Percentiles rank a stretch among this genome's conserved stretches.
These are phyloP conservation scores for Corvus cornix DNA, from an alignment of 2,113 vertebrate genomes.

Conservation along the genomic window DNA sequence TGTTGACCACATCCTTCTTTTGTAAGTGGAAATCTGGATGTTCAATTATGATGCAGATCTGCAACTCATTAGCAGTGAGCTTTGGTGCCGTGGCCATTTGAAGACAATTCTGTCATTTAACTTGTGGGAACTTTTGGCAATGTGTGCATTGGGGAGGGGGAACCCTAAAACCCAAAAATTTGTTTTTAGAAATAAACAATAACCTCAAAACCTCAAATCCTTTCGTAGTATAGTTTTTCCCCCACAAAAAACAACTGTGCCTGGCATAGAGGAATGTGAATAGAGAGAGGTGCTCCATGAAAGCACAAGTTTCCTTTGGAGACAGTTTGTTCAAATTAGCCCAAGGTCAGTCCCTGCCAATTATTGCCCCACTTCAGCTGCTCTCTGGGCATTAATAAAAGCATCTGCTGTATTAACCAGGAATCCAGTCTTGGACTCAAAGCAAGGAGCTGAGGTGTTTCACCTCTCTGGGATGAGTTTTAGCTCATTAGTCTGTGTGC, in stretches of 20 bases:
- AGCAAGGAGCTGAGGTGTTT: neutral
- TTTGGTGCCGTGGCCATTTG: constrained; percentile 20
- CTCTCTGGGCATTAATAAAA: constrained; percentile 33
- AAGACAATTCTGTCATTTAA: constrained; percentile 27
- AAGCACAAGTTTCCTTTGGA: constrained; percentile 6
- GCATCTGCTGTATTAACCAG: neutral
- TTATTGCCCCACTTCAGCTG: constrained; percentile 48
- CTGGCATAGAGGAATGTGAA: neutral
- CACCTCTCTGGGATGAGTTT: neutral
- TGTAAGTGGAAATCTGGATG: constrained; percentile 63
- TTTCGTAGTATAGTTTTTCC: neutral
- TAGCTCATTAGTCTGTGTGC: neutral
- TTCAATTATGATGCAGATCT: constrained; percentile 71
- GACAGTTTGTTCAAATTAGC: constrained; percentile 3
- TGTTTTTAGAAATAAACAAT: neutral
- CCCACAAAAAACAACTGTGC: neutral
- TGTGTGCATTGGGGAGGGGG: neutral
- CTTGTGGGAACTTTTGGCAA: constrained; percentile 22
- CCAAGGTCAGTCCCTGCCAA: constrained; percentile 14
- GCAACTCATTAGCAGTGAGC: constrained; percentile 48
- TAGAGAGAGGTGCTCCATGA: neutral
- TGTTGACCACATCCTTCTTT: constrained; percentile 62
- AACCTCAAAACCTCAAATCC: neutral
- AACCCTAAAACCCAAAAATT: neutral
- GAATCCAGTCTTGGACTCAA: neutral